Evolutionary conservation across 2,113 vertebrate species (phyloP).

Genomic region (Nycticryphes semicollaris): DNA sequence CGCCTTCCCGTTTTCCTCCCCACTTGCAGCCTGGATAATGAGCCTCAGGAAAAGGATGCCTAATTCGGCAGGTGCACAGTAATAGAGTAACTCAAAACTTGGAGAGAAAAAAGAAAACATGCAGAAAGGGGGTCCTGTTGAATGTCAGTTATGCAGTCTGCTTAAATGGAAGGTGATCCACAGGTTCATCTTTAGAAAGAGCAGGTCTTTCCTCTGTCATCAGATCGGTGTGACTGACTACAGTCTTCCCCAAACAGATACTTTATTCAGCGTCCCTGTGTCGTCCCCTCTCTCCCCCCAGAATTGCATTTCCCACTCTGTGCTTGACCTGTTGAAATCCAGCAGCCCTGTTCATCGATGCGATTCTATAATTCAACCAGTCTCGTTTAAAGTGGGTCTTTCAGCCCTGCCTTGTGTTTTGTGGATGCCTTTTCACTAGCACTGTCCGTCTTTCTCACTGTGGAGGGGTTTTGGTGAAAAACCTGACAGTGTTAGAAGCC

Average conservation of each 20-base stretch:
- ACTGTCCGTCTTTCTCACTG: constrained; percentile 12
- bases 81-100: constrained; percentile 6
- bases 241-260: neutral
- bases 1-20: constrained; percentile 42
- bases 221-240: neutral
- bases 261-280: neutral
- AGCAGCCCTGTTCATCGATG: constrained; percentile 2
- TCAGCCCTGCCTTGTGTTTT: constrained; percentile 34
- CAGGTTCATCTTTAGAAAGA: constrained; percentile 25
- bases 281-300: neutral
- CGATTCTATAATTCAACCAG: neutral
- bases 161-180: neutral
- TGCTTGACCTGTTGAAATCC: constrained; percentile 47
- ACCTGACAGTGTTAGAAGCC: constrained; percentile 17
- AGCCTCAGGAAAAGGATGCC: constrained; percentile 28
- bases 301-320: constrained; percentile 29
- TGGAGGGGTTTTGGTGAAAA: constrained; percentile 38
- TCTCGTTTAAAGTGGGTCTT: constrained; percentile 28
- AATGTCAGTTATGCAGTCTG: neutral
- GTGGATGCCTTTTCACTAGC: constrained; percentile 25
- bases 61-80: neutral
- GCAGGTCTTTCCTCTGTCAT: constrained; percentile 42
- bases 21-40: constrained; percentile 53
- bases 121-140: neutral
- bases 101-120: neutral